Evolutionary conservation across 2,888 invertebrate species (phyloP), one percentile per base, ranked within the genome.

Genomic region (Rhabditoides inermis): DNA sequence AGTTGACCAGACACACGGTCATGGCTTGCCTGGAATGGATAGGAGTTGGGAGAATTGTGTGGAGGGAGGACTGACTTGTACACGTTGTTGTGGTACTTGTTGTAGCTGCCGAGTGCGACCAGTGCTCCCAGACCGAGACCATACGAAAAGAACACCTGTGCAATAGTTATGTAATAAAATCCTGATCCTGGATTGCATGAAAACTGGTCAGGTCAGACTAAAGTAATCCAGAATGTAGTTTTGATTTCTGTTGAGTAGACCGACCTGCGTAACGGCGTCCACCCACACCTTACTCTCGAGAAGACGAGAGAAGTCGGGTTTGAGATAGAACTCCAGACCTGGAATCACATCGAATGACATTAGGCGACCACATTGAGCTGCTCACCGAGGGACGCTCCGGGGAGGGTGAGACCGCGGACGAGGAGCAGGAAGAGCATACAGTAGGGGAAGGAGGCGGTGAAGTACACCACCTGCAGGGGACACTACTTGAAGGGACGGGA

Each of bases 1-100:
- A 77, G 70, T 81, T 81, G 28, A 81, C 73, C 23, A 76, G 70
- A 30, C 79, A 78, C 10, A 81, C 78, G 3, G 78, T 76, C 36
- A 81, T 61, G 1, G 80, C 79, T 64, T 81, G 80, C 62, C 80
- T 81, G 62, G 40, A 68, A 60, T 10, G n/a, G 4, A 49, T 20
- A 25, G 15, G 26, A 3, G 20, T 28, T 27, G 7, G 18, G 10
- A n/a, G 26, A 41, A 4, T n/a, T 15, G n/a, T 7, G 25, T 36
- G 4, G 20, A 30, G 23, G 15, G 37, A 22, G n/a, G 25, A 53
- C 61, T 68, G 79, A 92, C 90, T 90, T 92, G 81, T 94, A 95
- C 35, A 94, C 91, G 77, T 98, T 94, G 78, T 98, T 95, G 61
- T 88, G 88, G 77, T 90, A 94, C 80, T 90, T 90, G 78, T 98